Evolutionary conservation across 1,140 invertebrate species (phyloP), one percentile per base, ranked within the genome.

Genomic region (Vanessa tameamea): DNA sequence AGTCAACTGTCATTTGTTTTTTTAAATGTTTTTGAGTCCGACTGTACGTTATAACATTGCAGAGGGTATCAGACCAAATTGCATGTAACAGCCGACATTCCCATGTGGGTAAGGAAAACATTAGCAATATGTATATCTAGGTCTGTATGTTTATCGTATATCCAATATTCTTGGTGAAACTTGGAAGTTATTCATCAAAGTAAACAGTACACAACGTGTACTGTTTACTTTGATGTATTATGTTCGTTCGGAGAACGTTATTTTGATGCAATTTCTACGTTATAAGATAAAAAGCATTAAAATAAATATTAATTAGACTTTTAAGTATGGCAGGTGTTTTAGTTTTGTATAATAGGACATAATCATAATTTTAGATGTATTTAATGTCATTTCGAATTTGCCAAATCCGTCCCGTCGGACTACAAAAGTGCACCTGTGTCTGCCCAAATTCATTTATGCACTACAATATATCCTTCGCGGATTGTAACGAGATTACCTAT

Each of bases 101-200:
- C 26, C 57, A 23, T 61, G 57, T 61, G 57, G 31, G 57, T 61
- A 26, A 23, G 15, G 57, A 61, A 31, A 61, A 61, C 57, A 61
- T 61, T 61, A 61, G 57, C 31, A 61, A 61, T 61, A 61, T 23
- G 57, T 61, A 37, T 31, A 61, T 12, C 15, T 14, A 14, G 48
- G n/a, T n/a, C 14, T 51, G 48, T n/a, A 51, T 37, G 57, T n/a
- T 6, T 37, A 8, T 37, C 26, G 57, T 37, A 37, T 61, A 61
- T 37, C 57, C 31, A 61, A 31, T 61, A 37, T 61, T 11, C 16
- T 61, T 55, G n/a, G 53, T 37, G 53, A 57, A 53, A 61, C 57
- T 61, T 37, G 26, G 23, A 61, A 61, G 57, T 61, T 43, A 61
- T 61, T n/a, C n/a, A n/a, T n/a, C n/a, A n/a, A n/a, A n/a, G n/a